A percentile compares a stretch with the other conserved stretches of the same genome.
These are phyloP conservation scores for Altica lythri DNA, from an alignment of 2,888 invertebrate genomes.

Conservation along the genomic window DNA sequence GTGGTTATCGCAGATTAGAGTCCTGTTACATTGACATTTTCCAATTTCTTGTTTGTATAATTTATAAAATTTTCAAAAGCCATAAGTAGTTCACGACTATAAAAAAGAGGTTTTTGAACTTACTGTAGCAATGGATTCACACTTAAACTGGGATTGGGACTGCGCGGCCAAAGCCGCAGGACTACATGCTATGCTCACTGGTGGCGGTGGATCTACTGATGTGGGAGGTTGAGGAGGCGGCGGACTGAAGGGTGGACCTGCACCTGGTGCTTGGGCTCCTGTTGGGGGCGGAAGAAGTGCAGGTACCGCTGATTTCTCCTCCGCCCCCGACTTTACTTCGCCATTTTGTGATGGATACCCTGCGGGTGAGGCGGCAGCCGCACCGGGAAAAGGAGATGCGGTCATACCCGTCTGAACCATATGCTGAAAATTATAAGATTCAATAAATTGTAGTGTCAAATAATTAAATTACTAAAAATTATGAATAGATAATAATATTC, in stretches of 20 bases:
- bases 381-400: conserved; percentile 62
- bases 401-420: conserved; percentile 86
- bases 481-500: too few species aligned
- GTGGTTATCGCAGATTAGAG: too few species aligned
- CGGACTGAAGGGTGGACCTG: conserved; percentile 55
- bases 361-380: conserved; percentile 22
- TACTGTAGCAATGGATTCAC: conserved; percentile 40
- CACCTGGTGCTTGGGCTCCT: conserved; percentile 49
- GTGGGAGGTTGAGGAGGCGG: conserved; percentile 55
- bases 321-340: conserved; percentile 56
- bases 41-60: too few species aligned
- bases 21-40: too few species aligned
- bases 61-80: too few species aligned
- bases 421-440: conserved; percentile 70
- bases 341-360: conserved; percentile 54
- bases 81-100: not conserved
- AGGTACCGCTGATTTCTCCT: conserved; percentile 57
- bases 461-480: too few species aligned
- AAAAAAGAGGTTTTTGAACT: not conserved
- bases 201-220: conserved; percentile 57
- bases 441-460: too few species aligned
- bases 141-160: conserved; percentile 47
- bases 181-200: conserved; percentile 53
- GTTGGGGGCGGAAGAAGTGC: conserved; percentile 58
- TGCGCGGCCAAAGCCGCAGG: conserved; percentile 43